Base-by-base conservation (phyloP, 2,888 invertebrate species). In the Leucozona laternaria region DNA sequence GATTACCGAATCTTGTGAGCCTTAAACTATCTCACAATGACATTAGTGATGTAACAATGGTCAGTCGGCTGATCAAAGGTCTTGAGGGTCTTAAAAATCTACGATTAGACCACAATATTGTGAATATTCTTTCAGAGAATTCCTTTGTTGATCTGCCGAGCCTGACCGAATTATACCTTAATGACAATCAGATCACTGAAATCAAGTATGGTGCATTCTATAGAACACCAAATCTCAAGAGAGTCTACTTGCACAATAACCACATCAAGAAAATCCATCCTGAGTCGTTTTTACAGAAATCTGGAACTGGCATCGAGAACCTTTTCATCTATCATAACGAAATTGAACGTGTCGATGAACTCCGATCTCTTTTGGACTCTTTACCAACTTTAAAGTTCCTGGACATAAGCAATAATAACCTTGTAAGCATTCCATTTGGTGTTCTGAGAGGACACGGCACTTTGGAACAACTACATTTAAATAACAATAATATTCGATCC, bases 151-250 rank as follows among this genome's bases (percentile, higher is more conserved):
- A 97, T 90, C 93, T 97, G 83, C 95, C 96, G 0, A 94, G 95
- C 90, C 91, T 97, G 13, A 94, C 95, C 82, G 95, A 94, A 87
- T 90, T 97, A 60, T 94, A 95, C 79, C 90, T 97, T 55, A 95
- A 96, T 10, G 94, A 95, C 88, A 97, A 97, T 91, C 94, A 94
- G 57, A 96, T 97, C 57, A 95, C 94, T 17, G 95, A 96, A 89
- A 94, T 97, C 70, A 95, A 95, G 85, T 95, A 96, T 89, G 97
- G 97, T 1, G 96, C 97, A 2, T 97, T 97, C 90, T 95, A 97
- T 89, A 94, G 96, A 89, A 95, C 97, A 2, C 96, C 97, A 0
- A 94, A 94, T 84, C 91, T 97, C 79, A 94, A 95, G 89, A 94
- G 94, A 17, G 93, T 97, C 15, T 96, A 97, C 91, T 93, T 97